A percentile compares a stretch with the other conserved stretches of the same genome.
Conservation (phyloP, 2,888 invertebrate species). For the Eupithecia pulchellata region DNA sequence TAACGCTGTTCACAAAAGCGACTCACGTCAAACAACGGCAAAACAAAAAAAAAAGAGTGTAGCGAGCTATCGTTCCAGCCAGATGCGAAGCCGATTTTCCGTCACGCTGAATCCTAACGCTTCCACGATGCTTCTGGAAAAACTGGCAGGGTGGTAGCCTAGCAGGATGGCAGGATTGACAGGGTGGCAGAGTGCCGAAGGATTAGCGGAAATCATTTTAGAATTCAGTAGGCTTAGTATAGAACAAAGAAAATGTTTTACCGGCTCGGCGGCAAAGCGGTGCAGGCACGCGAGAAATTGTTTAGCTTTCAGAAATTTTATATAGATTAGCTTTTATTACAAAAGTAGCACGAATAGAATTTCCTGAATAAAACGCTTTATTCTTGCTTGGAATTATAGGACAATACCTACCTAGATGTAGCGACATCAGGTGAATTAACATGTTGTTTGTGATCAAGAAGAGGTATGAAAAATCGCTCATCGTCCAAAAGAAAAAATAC, state of each 20-base stretch:
- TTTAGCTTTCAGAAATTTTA: slow-evolving; percentile 8
- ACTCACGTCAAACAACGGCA: slow-evolving; percentile 46
- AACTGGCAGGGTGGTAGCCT: slow-evolving; percentile 31
- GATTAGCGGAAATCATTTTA: slow-evolving; percentile 40
- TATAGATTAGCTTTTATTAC: slow-evolving; percentile 13
- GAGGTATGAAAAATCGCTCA: not conserved
- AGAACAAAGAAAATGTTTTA: slow-evolving; percentile 14
- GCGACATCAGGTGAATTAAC: not conserved
- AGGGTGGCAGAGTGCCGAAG: slow-evolving; percentile 26
- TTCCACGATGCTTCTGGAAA: slow-evolving; percentile 21
- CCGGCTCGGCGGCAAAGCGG: not conserved
- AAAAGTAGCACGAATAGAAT: not conserved
- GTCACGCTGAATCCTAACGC: slow-evolving; percentile 37
- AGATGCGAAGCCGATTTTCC: slow-evolving; percentile 59
- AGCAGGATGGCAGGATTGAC: slow-evolving; percentile 34
- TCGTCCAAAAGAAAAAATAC: too few relatives aligned
- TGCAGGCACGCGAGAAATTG: slow-evolving; percentile 15
- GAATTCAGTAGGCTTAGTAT: slow-evolving; percentile 6
- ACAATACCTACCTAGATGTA: not conserved
- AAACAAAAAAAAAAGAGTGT: slow-evolving; percentile 51
- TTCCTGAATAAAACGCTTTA: not conserved
- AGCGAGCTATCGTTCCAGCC: slow-evolving; percentile 54
- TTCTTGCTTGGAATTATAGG: not conserved
- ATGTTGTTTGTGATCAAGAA: too few relatives aligned
- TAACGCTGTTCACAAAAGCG: not conserved